Conservation (phyloP, 2,888 invertebrate genomes). For the Thelaira solivaga region DNA sequence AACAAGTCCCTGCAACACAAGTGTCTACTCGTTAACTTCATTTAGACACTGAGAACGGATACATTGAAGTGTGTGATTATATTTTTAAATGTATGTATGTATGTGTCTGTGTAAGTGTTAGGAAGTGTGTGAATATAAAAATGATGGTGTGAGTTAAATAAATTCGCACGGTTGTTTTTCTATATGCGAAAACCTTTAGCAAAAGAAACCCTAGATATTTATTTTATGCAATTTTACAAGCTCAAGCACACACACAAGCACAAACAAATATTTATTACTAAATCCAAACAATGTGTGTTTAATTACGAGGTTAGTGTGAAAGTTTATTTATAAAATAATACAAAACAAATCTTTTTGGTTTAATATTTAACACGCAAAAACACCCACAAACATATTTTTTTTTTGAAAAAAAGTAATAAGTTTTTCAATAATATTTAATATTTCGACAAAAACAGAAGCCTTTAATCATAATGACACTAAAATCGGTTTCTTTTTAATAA, state of each 20-base stretch:
- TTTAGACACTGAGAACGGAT: constrained; percentile 30
- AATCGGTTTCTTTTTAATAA: too few species aligned
- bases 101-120: constrained; percentile 4
- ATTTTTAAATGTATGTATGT: neutral
- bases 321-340: too few species aligned
- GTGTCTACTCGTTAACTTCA: constrained; percentile 44
- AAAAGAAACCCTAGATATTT: neutral
- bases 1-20: constrained; percentile 46
- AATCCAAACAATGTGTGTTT: neutral
- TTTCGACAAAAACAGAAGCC: too few species aligned
- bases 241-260: neutral
- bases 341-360: too few species aligned
- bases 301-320: too few species aligned
- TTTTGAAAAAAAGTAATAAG: too few species aligned
- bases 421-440: too few species aligned
- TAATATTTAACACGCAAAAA: too few species aligned
- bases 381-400: too few species aligned
- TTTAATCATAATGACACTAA: too few species aligned
- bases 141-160: constrained; percentile 43
- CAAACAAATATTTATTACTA: too few species aligned
- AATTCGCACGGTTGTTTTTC: constrained; percentile 54
- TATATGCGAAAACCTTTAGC: constrained; percentile 39
- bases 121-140: constrained; percentile 5
- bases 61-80: neutral
- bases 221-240: constrained; percentile 5